Conservation (phyloP, 2,113 vertebrate species). For the Colaptes auratus region DNA sequence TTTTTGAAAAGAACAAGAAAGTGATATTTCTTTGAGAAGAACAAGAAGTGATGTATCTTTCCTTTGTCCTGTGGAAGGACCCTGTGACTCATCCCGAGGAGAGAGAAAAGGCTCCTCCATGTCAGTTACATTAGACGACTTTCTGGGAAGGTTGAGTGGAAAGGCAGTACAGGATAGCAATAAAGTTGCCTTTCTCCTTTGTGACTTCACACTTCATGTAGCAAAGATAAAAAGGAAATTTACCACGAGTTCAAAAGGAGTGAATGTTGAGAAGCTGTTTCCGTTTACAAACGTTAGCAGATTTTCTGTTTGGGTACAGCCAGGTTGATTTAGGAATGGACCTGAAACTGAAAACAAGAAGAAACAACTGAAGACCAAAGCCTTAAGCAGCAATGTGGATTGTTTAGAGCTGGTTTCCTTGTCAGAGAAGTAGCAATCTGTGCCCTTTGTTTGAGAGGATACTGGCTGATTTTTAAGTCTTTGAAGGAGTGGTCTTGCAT, state of each 20-base stretch:
- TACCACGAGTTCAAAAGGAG: not conserved
- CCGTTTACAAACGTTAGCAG: not conserved
- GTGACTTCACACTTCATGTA: not conserved
- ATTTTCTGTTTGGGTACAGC: not conserved
- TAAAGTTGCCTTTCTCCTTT: not conserved
- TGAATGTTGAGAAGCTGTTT: not conserved
- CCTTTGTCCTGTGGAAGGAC: not conserved
- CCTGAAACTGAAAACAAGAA: not conserved
- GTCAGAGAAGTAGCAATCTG: not conserved
- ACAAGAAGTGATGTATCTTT: not conserved
- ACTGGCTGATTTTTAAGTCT: not conserved
- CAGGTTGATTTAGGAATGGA: not conserved
- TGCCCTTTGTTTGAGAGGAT: not conserved
- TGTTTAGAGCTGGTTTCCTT: not conserved
- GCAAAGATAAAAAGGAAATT: not conserved
- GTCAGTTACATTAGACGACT: not conserved
- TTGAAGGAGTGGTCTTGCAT: not conserved
- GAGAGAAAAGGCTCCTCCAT: not conserved
- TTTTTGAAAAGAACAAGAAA: conserved; percentile 6
- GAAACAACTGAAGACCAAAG: not conserved
- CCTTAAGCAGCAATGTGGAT: not conserved
- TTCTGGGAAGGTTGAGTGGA: not conserved
- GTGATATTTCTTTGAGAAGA: conserved; percentile 6
- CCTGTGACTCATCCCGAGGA: conserved; percentile 15
- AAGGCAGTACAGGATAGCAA: not conserved